A percentile compares a stretch with the other conserved stretches of the same genome.
These are phyloP conservation scores for Tetranychus piercei DNA, from an alignment of 2,888 invertebrate species.

Conservation along the genomic window DNA sequence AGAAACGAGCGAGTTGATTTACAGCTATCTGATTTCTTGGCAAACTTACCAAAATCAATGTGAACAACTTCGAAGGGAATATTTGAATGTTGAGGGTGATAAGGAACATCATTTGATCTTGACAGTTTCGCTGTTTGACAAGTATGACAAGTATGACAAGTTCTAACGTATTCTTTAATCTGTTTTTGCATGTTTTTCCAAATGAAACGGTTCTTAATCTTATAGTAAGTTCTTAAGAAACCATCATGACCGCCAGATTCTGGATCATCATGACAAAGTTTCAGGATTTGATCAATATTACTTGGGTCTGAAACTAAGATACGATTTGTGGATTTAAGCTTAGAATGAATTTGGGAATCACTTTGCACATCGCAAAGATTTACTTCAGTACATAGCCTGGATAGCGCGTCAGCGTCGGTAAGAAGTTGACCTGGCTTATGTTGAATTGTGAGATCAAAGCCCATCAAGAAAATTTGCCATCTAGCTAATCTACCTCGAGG, in stretches of 20 bases:
- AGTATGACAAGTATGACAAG: background rate
- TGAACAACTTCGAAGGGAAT: conserved; percentile 8
- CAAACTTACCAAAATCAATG: background rate
- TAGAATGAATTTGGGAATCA: no score
- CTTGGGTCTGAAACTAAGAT: background rate
- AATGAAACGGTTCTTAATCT: background rate
- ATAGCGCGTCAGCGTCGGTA: background rate
- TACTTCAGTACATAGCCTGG: background rate
- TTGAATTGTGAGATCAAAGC: background rate
- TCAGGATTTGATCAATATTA: background rate
- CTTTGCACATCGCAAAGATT: no score
- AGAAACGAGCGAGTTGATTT: background rate
- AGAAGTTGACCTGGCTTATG: background rate
- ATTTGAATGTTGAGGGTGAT: background rate
- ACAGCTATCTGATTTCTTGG: background rate
- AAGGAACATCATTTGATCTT: background rate
- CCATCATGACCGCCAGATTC: conserved; percentile 1
- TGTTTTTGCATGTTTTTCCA: conserved; percentile 4
- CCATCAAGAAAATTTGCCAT: background rate
- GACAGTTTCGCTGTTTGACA: background rate
- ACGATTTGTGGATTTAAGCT: background rate
- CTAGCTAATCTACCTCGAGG: background rate
- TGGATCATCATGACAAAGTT: background rate
- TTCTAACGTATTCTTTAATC: background rate
- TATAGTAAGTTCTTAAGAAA: background rate